Percentiles rank a stretch among this genome's conserved stretches.
These are phyloP conservation scores for Germaria angustata DNA, from an alignment of 2,888 invertebrate species.

Conservation along the genomic window DNA sequence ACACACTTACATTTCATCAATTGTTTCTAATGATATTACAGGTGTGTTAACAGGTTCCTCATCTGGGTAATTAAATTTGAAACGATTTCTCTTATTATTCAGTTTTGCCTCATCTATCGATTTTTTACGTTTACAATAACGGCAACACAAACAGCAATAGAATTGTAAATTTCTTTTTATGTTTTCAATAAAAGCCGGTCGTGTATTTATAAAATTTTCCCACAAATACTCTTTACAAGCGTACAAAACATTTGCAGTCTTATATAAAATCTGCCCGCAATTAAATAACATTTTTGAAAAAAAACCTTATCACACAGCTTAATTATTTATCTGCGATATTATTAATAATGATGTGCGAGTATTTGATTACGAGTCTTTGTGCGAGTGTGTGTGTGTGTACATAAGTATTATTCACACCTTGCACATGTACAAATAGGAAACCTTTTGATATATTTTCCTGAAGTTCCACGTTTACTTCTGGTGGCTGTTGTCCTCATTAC, in stretches of 20 bases:
- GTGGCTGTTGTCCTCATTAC: constrained; percentile 55
- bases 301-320: not conserved
- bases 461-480: constrained; percentile 28
- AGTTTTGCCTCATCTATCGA: constrained; percentile 73
- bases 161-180: constrained; percentile 69
- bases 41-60: constrained; percentile 56
- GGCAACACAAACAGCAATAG: constrained; percentile 73
- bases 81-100: constrained; percentile 65
- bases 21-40: constrained; percentile 62
- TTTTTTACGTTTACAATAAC: constrained; percentile 75
- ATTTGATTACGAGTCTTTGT: constrained; percentile 26
- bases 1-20: constrained; percentile 66
- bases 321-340: not conserved
- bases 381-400: not conserved
- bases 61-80: constrained; percentile 5
- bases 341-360: not conserved
- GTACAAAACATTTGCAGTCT: constrained; percentile 62
- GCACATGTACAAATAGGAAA: not conserved
- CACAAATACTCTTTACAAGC: constrained; percentile 69
- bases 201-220: constrained; percentile 68
- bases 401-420: constrained; percentile 26
- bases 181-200: constrained; percentile 69
- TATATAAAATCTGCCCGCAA: constrained; percentile 42
- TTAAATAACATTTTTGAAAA: constrained; percentile 41
- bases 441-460: not conserved